Percentiles rank a stretch among this genome's conserved stretches.
Evolutionary conservation across 2,888 invertebrate species (phyloP).

Genomic region (Heliconius ismenius): DNA sequence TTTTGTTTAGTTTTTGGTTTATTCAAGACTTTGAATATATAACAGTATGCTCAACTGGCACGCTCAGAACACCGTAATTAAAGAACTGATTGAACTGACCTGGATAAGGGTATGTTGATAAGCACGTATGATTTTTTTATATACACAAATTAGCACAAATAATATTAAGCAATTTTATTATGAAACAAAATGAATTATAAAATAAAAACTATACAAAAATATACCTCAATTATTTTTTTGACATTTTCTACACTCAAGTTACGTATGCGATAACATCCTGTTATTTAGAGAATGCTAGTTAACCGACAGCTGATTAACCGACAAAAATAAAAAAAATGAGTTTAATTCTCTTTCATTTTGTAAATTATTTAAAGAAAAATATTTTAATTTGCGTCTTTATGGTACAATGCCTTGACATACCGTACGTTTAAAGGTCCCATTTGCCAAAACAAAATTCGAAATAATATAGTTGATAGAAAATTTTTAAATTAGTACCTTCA

Average conservation of each 20-base stretch:
- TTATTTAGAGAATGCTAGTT: conserved; percentile 1
- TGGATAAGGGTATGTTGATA: not conserved
- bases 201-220: not conserved
- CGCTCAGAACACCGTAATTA: too few species aligned
- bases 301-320: not conserved
- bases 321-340: not conserved
- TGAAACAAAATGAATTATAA: not conserved
- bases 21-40: too few species aligned
- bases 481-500: too few species aligned
- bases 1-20: too few species aligned
- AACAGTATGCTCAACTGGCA: too few species aligned
- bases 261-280: not conserved
- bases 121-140: not conserved
- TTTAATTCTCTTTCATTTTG: too few species aligned
- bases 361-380: not conserved
- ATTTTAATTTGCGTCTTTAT: too few species aligned
- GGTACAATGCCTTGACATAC: too few species aligned
- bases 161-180: not conserved
- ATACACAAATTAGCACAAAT: not conserved
- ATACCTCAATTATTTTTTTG: not conserved
- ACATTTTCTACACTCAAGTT: conserved; percentile 1
- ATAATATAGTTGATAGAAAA: too few species aligned
- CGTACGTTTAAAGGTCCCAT: too few species aligned
- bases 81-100: not conserved
- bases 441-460: too few species aligned